Conservation (phyloP, 2,797 vertebrate species). For the Melanotaenia pygmaea region DNA sequence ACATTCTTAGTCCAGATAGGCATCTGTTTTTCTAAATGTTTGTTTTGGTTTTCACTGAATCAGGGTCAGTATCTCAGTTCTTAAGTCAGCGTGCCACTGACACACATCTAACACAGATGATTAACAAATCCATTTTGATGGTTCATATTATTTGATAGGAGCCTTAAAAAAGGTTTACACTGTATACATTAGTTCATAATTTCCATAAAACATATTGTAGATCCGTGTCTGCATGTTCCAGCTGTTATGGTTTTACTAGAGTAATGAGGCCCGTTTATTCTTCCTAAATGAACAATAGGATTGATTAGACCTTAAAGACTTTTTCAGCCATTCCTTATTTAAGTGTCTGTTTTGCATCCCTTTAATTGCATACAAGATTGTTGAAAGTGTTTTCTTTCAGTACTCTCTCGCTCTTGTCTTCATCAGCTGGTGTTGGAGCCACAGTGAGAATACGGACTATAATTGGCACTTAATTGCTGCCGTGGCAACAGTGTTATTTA, state of each 20-base stretch:
- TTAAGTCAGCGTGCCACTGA: neutral
- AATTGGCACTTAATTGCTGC: conserved; percentile 82
- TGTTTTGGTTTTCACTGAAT: neutral
- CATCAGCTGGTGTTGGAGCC: conserved; percentile 53
- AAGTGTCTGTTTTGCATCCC: conserved; percentile 14
- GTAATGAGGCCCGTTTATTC: conserved; percentile 33
- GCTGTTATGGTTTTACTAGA: conserved; percentile 37
- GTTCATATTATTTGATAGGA: neutral
- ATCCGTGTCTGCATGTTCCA: conserved; percentile 41
- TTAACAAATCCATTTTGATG: neutral
- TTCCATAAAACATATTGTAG: conserved; percentile 48
- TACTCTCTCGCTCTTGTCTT: conserved; percentile 28
- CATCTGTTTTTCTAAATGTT: neutral
- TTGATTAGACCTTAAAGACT: conserved; percentile 17
- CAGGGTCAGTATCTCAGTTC: neutral
- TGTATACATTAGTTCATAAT: conserved; percentile 11
- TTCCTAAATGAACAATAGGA: conserved; percentile 27
- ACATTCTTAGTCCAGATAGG: neutral
- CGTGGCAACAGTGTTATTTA: conserved; percentile 79
- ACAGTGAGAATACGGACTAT: conserved; percentile 69
- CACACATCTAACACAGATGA: neutral
- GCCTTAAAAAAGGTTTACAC: conserved; percentile 1
- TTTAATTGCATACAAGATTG: conserved; percentile 38
- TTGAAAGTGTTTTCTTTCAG: conserved; percentile 40
- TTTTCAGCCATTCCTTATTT: conserved; percentile 18